phyloP scores from a whole-genome alignment of 1,140 invertebrate species.

The Eupeodes corollae region DNA sequence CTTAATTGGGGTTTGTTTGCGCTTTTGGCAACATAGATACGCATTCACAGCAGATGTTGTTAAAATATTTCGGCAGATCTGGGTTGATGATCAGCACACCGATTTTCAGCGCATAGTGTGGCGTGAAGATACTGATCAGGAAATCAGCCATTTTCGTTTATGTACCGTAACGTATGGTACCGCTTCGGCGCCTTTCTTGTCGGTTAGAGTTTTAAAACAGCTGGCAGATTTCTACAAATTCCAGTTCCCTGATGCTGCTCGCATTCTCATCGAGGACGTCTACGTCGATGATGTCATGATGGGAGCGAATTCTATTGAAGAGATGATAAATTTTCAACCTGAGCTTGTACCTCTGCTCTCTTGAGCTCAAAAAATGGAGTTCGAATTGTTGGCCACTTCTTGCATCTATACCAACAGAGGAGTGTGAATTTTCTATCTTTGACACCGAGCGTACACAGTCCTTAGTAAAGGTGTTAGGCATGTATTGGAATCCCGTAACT shows the following conservation, averaged over 20 bases:
- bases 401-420: too few relatives aligned
- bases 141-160: constrained; percentile 19
- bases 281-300: constrained; percentile 22
- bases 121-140: constrained; percentile 13
- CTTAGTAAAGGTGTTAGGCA: background rate
- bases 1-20: constrained; percentile 27
- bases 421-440: too few relatives aligned
- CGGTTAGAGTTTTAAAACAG: background rate
- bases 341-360: constrained; percentile 6
- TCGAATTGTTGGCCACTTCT: too few relatives aligned
- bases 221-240: background rate
- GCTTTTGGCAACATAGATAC: constrained; percentile 30
- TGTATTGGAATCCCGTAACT: background rate
- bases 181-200: constrained; percentile 4
- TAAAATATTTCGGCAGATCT: constrained; percentile 34
- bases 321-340: constrained; percentile 6
- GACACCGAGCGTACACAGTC: too few relatives aligned
- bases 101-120: constrained; percentile 38
- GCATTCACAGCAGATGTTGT: constrained; percentile 30
- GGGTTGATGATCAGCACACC: constrained; percentile 19
- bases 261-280: constrained; percentile 7
- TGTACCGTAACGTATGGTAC: constrained; percentile 31
- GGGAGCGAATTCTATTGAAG: constrained; percentile 12
- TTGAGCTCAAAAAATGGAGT: too few relatives aligned
- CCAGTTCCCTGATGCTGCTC: background rate